Base-by-base conservation (phyloP, 1,140 invertebrate species). In the Pectinophora gossypiella region DNA sequence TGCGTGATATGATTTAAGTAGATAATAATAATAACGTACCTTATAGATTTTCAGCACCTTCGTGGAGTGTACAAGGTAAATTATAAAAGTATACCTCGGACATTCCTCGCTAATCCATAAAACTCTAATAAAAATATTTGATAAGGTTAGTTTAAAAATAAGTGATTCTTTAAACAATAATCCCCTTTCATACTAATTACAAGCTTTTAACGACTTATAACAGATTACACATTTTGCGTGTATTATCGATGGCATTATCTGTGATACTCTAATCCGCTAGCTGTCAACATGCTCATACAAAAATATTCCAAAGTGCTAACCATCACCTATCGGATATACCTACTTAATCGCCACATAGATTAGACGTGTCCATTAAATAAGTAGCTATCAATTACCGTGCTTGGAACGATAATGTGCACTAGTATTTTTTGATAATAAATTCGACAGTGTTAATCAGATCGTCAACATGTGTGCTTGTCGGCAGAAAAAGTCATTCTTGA, bases 331-430 rank as follows among this genome's bases (percentile, higher is more conserved):
- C 42, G 23, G 48, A 32, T 53, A 53, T 10, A 22, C 23, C n/a
- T n/a, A n/a, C 36, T 47, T 61, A 64, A 67, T 68, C 67, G 42
- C 27, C 58, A 59, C 49, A 58, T 54, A 76, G 77, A 85, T 84
- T 79, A 84, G 62, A 59, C 22, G 59, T 68, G 70, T 76, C 76
- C 77, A 79, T 81, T 78, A 74, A 76, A 75, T 70, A 71, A 82
- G 76, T 76, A 76, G 76, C 74, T 84, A 86, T 84, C 83, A 83
- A 84, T 83, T 86, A 84, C 64, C 58, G 54, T 48, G 47, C 56
- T 68, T 56, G 53, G 58, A 61, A 59, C 69, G 69, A 72, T 80
- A 75, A 72, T 57, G 43, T 53, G n/a, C n/a, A n/a, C n/a, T n/a
- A n/a, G n/a, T 60, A 54, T 56, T 55, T 53, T 44, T 47, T 54